phyloP scores from a whole-genome alignment of 2,113 vertebrate genomes.

The Ivindomyrus marchei region DNA sequence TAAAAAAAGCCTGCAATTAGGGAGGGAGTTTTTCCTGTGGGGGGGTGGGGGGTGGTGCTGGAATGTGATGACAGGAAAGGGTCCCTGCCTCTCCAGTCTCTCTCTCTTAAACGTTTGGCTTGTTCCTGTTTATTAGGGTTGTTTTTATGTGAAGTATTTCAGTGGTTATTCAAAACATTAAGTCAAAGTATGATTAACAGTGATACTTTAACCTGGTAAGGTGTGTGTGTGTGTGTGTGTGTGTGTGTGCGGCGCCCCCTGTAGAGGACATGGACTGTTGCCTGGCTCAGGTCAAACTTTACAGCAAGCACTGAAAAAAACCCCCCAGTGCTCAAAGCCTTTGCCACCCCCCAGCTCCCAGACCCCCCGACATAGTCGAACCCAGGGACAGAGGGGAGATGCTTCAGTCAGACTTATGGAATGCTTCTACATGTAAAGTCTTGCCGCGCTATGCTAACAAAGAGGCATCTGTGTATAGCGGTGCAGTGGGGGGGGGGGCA shows the following conservation, averaged over 20 bases:
- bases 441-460: constrained; percentile 39
- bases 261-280: not conserved
- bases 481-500: not conserved
- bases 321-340: not conserved
- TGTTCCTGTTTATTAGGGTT: not conserved
- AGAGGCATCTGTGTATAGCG: not conserved
- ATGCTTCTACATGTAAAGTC: constrained; percentile 56
- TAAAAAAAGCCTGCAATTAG: constrained; percentile 6
- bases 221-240: not conserved
- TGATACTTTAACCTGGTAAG: not conserved
- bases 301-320: no score
- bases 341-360: not conserved
- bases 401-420: constrained; percentile 29
- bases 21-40: constrained; percentile 43
- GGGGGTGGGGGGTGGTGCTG: constrained; percentile 42
- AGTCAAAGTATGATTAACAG: not conserved
- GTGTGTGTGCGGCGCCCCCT: not conserved
- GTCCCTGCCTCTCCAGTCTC: constrained; percentile 37
- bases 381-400: constrained; percentile 17
- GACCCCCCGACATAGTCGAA: not conserved
- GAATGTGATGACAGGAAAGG: constrained; percentile 75
- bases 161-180: not conserved
- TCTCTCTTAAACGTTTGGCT: not conserved
- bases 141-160: constrained; percentile 17
- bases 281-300: not conserved